These are phyloP conservation scores for Cirrhinus mrigala DNA, from an alignment of 2,797 vertebrate species.

Conservation along the genomic window DNA sequence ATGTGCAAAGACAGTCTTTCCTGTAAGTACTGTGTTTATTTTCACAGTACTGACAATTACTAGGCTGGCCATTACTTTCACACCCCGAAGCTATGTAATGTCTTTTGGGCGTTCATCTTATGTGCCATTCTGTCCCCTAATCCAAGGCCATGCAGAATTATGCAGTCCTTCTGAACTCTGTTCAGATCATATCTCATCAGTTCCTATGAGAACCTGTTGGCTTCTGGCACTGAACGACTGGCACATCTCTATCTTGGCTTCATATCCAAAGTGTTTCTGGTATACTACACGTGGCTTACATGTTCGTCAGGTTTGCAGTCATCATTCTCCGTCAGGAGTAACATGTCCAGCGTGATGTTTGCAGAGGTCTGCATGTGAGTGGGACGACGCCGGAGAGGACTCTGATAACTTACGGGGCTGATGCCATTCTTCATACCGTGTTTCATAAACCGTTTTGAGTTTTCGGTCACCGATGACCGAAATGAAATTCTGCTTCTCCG, in stretches of 20 bases:
- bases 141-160: background rate
- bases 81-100: background rate
- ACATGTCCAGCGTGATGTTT: constrained; percentile 82
- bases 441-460: constrained; percentile 92
- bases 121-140: background rate
- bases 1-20: background rate
- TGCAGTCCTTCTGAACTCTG: no score
- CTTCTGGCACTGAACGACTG: background rate
- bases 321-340: constrained; percentile 88
- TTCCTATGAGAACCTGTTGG: background rate
- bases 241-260: background rate
- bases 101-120: background rate
- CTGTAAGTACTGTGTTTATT: background rate
- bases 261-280: background rate
- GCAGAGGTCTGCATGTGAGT: constrained; percentile 79
- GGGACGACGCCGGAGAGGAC: constrained; percentile 80
- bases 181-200: background rate
- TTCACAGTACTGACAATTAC: background rate
- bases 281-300: constrained; percentile 85
- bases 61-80: background rate
- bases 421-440: constrained; percentile 89
- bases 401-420: constrained; percentile 86
- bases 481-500: constrained; percentile 84
- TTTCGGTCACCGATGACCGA: constrained; percentile 86
- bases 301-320: constrained; percentile 85